phyloP scores from a whole-genome alignment of 1,140 invertebrate species.

The Piezodorus guildinii region DNA sequence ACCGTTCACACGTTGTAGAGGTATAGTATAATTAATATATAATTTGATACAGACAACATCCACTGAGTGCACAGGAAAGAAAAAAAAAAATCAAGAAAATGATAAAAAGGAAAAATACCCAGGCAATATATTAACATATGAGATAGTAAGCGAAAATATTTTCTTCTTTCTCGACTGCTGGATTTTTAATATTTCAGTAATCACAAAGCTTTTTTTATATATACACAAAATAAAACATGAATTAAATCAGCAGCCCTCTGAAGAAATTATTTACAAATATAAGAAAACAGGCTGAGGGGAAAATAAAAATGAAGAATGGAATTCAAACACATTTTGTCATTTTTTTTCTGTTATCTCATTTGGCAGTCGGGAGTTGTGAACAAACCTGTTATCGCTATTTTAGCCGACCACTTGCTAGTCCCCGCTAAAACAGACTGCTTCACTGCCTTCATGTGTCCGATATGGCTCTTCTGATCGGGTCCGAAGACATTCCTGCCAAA shows the following conservation, averaged over 20 bases:
- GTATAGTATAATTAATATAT: too few species aligned
- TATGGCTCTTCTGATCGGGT: constrained; percentile 87
- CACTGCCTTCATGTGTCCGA: constrained; percentile 91
- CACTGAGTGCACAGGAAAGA: constrained; percentile 1
- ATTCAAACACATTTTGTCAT: constrained; percentile 1
- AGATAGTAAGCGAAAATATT: constrained; percentile 1
- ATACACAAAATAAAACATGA: background rate
- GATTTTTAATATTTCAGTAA: background rate
- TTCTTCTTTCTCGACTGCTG: background rate
- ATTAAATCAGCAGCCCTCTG: background rate
- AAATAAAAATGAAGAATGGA: constrained; percentile 19
- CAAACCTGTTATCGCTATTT: constrained; percentile 99
- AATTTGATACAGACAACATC: background rate
- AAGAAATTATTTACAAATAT: constrained; percentile 19
- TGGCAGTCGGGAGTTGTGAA: constrained; percentile 31
- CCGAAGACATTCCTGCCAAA: constrained; percentile 78
- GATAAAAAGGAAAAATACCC: background rate
- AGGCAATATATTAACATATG: constrained; percentile 8
- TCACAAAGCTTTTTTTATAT: background rate
- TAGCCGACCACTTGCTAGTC: constrained; percentile 99
- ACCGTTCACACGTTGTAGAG: too few species aligned
- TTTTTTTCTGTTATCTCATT: background rate
- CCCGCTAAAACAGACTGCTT: constrained; percentile 98
- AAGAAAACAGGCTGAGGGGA: constrained; percentile 20
- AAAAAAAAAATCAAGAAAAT: constrained; percentile 9